A percentile compares a stretch with the other conserved stretches of the same genome.
phyloP scores from a whole-genome alignment of 2,888 invertebrate species.

The Arrhopalites spinosus region DNA sequence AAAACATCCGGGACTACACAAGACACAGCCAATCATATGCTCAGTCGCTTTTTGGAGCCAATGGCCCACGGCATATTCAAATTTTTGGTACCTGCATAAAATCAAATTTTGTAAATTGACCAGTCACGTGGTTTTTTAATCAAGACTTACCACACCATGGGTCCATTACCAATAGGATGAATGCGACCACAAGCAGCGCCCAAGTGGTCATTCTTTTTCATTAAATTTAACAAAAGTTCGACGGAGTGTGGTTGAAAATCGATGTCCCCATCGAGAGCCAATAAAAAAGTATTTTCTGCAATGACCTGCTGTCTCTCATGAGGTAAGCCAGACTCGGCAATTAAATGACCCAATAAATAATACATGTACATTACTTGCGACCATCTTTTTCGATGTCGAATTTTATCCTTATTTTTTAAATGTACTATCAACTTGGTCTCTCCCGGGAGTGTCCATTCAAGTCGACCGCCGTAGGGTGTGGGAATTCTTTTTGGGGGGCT shows the following conservation, averaged over 20 bases:
- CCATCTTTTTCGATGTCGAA: constrained; percentile 89
- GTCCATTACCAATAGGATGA: constrained; percentile 73
- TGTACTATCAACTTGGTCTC: constrained; percentile 83
- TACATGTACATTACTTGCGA: constrained; percentile 74
- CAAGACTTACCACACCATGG: constrained; percentile 62
- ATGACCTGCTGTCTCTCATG: constrained; percentile 67
- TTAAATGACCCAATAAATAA: constrained; percentile 78
- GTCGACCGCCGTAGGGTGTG: constrained; percentile 82
- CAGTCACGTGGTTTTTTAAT: not conserved
- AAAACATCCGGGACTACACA: constrained; percentile 67
- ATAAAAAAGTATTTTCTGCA: constrained; percentile 79
- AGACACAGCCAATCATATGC: constrained; percentile 64
- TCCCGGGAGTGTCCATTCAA: constrained; percentile 83
- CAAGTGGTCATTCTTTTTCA: constrained; percentile 77
- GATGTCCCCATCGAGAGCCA: constrained; percentile 87
- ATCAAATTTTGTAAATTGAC: too few relatives aligned
- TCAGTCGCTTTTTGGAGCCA: constrained; percentile 64
- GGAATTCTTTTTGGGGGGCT: constrained; percentile 74
- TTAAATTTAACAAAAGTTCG: constrained; percentile 77
- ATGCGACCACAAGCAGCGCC: constrained; percentile 90
- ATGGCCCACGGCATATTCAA: constrained; percentile 64
- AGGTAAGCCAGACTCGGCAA: constrained; percentile 59
- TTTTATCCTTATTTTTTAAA: constrained; percentile 85
- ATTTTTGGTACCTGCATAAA: constrained; percentile 61
- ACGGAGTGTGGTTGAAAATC: constrained; percentile 84